Evolutionary conservation across 2,113 vertebrate species (phyloP).

Genomic region (Alethe castanea): DNA sequence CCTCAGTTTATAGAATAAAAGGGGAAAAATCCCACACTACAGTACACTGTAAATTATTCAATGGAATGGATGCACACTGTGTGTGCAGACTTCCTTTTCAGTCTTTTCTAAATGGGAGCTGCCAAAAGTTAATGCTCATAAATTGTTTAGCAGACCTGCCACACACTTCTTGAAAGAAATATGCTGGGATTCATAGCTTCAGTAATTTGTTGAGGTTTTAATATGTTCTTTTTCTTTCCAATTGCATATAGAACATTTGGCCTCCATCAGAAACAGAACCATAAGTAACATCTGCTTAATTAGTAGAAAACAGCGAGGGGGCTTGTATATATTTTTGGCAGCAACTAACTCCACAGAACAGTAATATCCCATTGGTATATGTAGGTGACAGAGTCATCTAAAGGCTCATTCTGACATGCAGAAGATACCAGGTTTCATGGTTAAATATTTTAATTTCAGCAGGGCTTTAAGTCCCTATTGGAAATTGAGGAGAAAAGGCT

Average conservation of each 20-base stretch:
- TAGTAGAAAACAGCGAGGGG: neutral
- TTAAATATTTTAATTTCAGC: neutral
- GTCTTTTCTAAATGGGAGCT: neutral
- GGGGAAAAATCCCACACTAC: rapidly evolving
- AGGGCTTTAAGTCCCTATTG: neutral
- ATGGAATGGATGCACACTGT: neutral
- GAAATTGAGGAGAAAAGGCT: neutral
- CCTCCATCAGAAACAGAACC: neutral
- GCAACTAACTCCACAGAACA: neutral
- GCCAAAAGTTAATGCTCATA: neutral
- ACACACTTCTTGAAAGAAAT: neutral
- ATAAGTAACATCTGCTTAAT: neutral
- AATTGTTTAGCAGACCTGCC: neutral
- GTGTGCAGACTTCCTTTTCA: neutral
- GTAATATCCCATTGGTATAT: neutral
- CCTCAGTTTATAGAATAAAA: neutral
- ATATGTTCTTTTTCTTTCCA: neutral
- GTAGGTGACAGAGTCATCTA: neutral
- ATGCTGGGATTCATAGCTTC: neutral
- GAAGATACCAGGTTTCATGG: neutral
- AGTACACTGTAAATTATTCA: neutral
- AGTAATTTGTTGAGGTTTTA: neutral
- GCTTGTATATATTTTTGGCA: neutral
- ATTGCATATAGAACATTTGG: neutral
- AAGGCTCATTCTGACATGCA: neutral